These are phyloP conservation scores for Hoplias malabaricus DNA, from an alignment of 2,113 vertebrate genomes.

Conservation along the genomic window DNA sequence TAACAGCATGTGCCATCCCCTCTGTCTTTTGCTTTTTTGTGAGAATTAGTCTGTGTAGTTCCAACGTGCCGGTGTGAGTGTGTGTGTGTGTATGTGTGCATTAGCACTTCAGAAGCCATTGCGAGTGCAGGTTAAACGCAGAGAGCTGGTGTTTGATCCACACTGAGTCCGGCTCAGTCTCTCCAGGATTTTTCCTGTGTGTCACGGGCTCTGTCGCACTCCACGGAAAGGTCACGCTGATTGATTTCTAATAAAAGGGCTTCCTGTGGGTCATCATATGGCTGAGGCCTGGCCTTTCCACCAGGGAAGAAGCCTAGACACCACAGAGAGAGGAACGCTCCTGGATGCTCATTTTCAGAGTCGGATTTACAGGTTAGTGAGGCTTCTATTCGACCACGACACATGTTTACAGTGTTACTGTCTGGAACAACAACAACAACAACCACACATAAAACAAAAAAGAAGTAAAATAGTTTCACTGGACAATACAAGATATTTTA, in stretches of 20 bases:
- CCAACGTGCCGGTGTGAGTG: neutral
- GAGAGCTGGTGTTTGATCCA: neutral
- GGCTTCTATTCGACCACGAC: neutral
- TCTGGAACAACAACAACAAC: no score
- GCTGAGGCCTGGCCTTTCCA: constrained; percentile 2
- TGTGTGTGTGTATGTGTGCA: constrained; percentile 7
- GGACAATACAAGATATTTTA: no score
- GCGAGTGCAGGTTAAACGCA: constrained; percentile 16
- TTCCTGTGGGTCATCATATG: constrained; percentile 42
- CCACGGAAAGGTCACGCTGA: constrained; percentile 47
- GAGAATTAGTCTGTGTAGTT: constrained; percentile 13
- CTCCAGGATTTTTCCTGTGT: constrained; percentile 1
- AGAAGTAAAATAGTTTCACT: no score
- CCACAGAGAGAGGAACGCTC: neutral
- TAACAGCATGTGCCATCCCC: no score
- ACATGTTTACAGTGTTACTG: no score
- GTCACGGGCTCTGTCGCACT: constrained; percentile 17
- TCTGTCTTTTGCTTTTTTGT: constrained; percentile 14
- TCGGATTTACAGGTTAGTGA: neutral
- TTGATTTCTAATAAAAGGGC: constrained; percentile 53
- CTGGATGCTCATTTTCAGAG: no score
- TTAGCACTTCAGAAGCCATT: constrained; percentile 11
- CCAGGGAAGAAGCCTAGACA: neutral
- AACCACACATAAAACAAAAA: no score
- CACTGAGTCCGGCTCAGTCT: neutral